Percentiles rank a stretch among this genome's conserved stretches.
phyloP scores from a whole-genome alignment of 2,888 invertebrate genomes.

The Drosophila kanekoi region DNA sequence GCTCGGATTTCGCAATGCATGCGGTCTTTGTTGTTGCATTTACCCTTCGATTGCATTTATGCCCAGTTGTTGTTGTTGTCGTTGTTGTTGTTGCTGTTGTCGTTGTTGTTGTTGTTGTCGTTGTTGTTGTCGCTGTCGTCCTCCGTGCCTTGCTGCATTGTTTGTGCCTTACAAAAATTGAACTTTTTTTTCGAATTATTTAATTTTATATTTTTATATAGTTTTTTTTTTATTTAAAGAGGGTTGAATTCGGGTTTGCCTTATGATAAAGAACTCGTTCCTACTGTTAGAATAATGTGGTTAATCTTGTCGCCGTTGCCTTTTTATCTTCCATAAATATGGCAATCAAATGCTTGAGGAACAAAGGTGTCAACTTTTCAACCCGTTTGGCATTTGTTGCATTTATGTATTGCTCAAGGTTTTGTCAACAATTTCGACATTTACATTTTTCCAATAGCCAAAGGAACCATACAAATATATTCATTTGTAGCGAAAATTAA shows the following conservation, averaged over 20 bases:
- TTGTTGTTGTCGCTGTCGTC: constrained; percentile 24
- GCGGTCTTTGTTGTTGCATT: constrained; percentile 61
- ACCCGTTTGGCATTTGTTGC: constrained; percentile 35
- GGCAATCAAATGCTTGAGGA: constrained; percentile 78
- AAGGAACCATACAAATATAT: no score
- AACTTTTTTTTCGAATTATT: constrained; percentile 39
- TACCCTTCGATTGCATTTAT: constrained; percentile 50
- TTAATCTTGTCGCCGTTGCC: constrained; percentile 82
- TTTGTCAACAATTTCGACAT: constrained; percentile 9
- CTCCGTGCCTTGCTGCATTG: constrained; percentile 50
- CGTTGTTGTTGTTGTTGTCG: constrained; percentile 57
- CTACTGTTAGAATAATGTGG: constrained; percentile 75
- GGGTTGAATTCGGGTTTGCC: constrained; percentile 71
- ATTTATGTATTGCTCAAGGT: neutral
- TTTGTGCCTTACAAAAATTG: constrained; percentile 39
- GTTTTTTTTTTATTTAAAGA: constrained; percentile 9
- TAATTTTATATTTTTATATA: constrained; percentile 27
- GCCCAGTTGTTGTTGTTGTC: constrained; percentile 27
- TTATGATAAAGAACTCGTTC: constrained; percentile 63
- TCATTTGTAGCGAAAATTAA: neutral
- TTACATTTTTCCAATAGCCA: neutral
- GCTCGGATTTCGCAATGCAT: constrained; percentile 69
- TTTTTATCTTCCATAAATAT: constrained; percentile 78
- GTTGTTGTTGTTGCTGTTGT: constrained; percentile 22
- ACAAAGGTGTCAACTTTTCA: constrained; percentile 74